A percentile compares a stretch with the other conserved stretches of the same genome.
Evolutionary conservation across 37 sponge, comb jelly and placozoan species (phyloP).

Genomic region (Dysidea cf. avara): DNA sequence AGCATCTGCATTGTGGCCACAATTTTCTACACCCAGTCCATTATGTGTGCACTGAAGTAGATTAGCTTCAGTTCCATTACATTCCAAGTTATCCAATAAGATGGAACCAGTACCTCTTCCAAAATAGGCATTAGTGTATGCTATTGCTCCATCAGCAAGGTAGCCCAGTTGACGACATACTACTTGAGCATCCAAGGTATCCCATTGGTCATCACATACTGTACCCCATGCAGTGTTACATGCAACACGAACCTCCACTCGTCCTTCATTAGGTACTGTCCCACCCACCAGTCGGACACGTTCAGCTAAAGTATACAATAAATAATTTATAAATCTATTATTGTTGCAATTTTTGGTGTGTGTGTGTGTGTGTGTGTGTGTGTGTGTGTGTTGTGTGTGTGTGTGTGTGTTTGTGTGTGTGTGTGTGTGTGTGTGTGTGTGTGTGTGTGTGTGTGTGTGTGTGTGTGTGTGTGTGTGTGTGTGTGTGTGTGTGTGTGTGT

Average conservation of each 20-base stretch:
- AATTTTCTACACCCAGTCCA: background rate
- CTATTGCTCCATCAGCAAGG: slow-evolving; percentile 2
- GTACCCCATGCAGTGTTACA: slow-evolving; percentile 19
- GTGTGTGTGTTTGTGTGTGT: too few relatives aligned
- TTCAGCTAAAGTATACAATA: too few relatives aligned
- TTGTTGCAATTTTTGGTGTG: too few relatives aligned
- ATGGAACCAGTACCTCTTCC: slow-evolving; percentile 16
- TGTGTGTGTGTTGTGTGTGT: too few relatives aligned
- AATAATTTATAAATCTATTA: too few relatives aligned
- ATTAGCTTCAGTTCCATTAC: slow-evolving; percentile 19
- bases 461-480: too few relatives aligned
- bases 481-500: too few relatives aligned
- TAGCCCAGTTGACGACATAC: slow-evolving; percentile 37
- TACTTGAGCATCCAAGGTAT: background rate
- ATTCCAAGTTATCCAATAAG: slow-evolving; percentile 31
- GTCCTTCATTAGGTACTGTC: background rate
- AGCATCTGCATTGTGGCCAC: slow-evolving; percentile 2
- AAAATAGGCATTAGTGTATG: background rate
- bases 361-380: too few relatives aligned
- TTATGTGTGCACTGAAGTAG: slow-evolving; percentile 17
- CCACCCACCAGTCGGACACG: background rate
- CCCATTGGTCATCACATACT: slow-evolving; percentile 5
- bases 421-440: too few relatives aligned
- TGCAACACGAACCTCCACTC: slow-evolving; percentile 8
- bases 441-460: too few relatives aligned